Evolutionary conservation across 2,797 vertebrate species (phyloP), one percentile per base, ranked within the genome.

Genomic region (Ctenopoma kingsleyae): DNA sequence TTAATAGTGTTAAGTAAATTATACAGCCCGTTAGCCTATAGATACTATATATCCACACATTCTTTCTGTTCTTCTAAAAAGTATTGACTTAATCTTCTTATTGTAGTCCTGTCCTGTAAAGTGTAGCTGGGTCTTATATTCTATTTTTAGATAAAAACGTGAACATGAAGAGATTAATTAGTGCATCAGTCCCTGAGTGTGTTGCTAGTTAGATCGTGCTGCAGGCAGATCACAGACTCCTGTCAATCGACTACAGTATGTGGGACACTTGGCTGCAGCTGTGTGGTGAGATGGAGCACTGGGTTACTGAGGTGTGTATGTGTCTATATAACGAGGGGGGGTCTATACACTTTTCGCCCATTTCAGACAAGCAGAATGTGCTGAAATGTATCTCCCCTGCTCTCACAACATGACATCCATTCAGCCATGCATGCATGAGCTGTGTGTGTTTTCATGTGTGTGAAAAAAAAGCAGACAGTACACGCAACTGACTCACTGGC

Each of bases 201-300:
- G 52, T 69, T 76, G 58, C 65, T 68, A 59, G 77, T 57, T 49
- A 22, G 58, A 51, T 40, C n/a, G 51, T 19, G 81, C 82, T 84
- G 72, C 74, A 68, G 82, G 82, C 73, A 40, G 69, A 70, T 74
- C 57, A 57, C 63, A 50, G 59, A 76, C 73, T 85, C 69, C 35
- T 74, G 58, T 79, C 78, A 76, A 6, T 15, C 3, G 13, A 4
- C 13, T 36, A 36, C 35, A 3, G 38, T 79, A 84, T 85, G 84
- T 83, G 85, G 83, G 69, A 82, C 82, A 79, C 53, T 81, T 85
- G 83, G 82, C 73, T 82, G 83, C 86, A 88, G 85, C 80, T 86
- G 84, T 71, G 66, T 46, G 32, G 69, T 71, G 70, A 84, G 78
- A 71, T 25, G 3, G 64, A 73, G 46, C 77, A 68, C 70, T 30